These are phyloP conservation scores for Lycaon pictus DNA, from an alignment of 2,113 vertebrate species.

Conservation along the genomic window DNA sequence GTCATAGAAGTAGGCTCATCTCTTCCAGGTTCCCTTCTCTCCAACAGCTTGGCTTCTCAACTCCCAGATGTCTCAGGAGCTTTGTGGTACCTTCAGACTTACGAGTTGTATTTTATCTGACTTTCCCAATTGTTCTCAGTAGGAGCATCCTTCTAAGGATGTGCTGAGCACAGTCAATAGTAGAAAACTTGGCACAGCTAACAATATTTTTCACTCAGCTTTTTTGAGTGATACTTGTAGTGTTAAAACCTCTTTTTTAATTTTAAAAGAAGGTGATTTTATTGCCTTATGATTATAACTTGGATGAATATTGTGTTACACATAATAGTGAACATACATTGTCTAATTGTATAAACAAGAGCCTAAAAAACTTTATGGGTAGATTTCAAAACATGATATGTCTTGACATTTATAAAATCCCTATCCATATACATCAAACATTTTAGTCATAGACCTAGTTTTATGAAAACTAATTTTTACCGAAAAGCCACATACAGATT, in stretches of 20 bases:
- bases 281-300: not conserved
- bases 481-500: not conserved
- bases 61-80: not conserved
- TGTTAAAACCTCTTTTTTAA: conserved; percentile 1
- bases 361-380: not conserved
- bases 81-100: not conserved
- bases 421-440: not conserved
- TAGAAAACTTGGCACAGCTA: not conserved
- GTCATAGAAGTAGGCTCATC: not conserved
- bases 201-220: not conserved
- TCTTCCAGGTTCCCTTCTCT: not conserved
- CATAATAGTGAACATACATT: not conserved
- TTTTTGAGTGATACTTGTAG: not conserved
- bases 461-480: conserved; percentile 36
- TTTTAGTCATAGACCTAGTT: not conserved
- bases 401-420: not conserved
- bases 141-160: not conserved
- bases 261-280: not conserved
- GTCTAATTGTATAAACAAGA: not conserved
- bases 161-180: not conserved
- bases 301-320: not conserved
- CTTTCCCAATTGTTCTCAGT: not conserved
- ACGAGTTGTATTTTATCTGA: not conserved
- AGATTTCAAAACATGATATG: not conserved
- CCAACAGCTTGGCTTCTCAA: no score